A percentile compares a stretch with the other conserved stretches of the same genome.
Conservation (phyloP, 2,797 vertebrate species). For the Phylloscopus collybita region DNA sequence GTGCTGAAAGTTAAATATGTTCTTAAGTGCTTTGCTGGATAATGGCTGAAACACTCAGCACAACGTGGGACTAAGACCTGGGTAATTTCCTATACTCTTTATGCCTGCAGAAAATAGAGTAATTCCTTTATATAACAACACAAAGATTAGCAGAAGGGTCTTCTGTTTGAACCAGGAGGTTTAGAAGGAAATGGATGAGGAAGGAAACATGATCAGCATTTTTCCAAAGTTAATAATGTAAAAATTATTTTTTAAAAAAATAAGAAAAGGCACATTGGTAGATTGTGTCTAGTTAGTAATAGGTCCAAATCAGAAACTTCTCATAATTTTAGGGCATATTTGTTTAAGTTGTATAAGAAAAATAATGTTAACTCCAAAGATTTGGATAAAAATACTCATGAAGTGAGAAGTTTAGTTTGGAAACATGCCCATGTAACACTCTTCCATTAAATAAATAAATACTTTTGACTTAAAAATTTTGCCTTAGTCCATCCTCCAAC, state of each 20-base stretch:
- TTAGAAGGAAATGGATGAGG: background rate
- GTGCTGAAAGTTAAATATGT: background rate
- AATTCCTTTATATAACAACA: background rate
- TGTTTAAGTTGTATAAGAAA: background rate
- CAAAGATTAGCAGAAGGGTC: background rate
- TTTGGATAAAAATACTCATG: background rate
- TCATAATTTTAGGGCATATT: background rate
- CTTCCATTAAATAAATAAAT: slow-evolving; percentile 13
- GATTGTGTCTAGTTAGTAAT: background rate
- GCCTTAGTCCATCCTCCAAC: background rate
- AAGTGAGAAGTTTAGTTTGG: slow-evolving; percentile 12
- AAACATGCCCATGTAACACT: background rate
- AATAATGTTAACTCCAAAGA: background rate
- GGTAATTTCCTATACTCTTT: background rate
- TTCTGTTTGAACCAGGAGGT: background rate
- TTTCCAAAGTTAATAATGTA: background rate
- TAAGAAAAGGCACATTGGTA: background rate
- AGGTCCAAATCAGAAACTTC: background rate
- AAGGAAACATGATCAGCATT: background rate
- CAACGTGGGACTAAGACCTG: background rate
- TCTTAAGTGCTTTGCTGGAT: background rate
- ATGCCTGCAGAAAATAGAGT: background rate
- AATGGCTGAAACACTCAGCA: background rate
- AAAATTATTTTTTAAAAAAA: background rate
- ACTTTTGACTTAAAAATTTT: background rate